Evolutionary conservation across 2,888 invertebrate species (phyloP), one percentile per base, ranked within the genome.

Genomic region (Orchesella flavescens): DNA sequence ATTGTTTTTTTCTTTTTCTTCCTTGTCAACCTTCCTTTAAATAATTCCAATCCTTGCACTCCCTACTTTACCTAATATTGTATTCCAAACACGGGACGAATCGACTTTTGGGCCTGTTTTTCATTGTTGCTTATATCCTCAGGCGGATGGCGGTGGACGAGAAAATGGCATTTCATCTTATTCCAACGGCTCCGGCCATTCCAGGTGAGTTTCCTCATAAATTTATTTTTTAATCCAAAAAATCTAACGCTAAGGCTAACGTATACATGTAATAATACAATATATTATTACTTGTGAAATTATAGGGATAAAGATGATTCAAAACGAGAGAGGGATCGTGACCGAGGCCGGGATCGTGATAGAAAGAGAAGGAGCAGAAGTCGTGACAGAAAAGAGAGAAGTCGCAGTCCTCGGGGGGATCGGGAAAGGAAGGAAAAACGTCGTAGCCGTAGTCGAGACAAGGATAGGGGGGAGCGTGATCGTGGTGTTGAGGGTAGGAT

Each of bases 241-340:
- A n/a, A n/a, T n/a, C n/a, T n/a, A n/a, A n/a, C n/a, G n/a, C n/a
- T n/a, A n/a, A n/a, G n/a, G n/a, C n/a, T n/a, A n/a, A n/a, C n/a
- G n/a, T n/a, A n/a, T n/a, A n/a, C n/a, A n/a, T n/a, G n/a, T n/a
- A n/a, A n/a, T n/a, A n/a, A n/a, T n/a, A n/a, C n/a, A n/a, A n/a
- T n/a, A n/a, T n/a, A n/a, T n/a, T n/a, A n/a, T n/a, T n/a, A n/a
- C n/a, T n/a, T n/a, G n/a, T n/a, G n/a, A n/a, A n/a, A n/a, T n/a
- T 17, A 13, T 49, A 91, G 92, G 86, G 65, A 65, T 34, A 49
- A 49, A n/a, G 92, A 87, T n/a, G 86, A 88, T 21, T 86, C 88
- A 17, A 91, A 91, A 88, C 92, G 91, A 34, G 88, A 89, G 1
- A 89, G 84, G 23, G 88, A 89, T 9, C 89, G 89, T 49, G 78